A percentile compares a stretch with the other conserved stretches of the same genome.
These are phyloP conservation scores for Drosophila lutescens DNA, from an alignment of 2,888 invertebrate species.

Conservation along the genomic window DNA sequence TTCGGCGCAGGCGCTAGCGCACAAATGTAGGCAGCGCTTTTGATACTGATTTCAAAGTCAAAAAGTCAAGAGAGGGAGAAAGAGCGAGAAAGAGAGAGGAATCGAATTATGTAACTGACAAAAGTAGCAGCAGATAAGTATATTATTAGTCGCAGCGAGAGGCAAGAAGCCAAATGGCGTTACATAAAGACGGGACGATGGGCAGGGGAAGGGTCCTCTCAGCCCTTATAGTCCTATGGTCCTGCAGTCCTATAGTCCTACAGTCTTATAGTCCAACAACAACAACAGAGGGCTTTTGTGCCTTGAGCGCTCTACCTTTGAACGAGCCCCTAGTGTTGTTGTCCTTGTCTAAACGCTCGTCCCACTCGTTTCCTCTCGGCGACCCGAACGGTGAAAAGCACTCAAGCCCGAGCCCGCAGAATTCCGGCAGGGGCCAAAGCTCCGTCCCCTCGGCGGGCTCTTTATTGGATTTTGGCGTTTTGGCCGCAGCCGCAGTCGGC, in stretches of 20 bases:
- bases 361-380: constrained; percentile 14
- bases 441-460: constrained; percentile 10
- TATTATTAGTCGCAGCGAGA: constrained; percentile 66
- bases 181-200: constrained; percentile 44
- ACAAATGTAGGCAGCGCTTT: constrained; percentile 66
- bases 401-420: constrained; percentile 21
- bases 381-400: constrained; percentile 16
- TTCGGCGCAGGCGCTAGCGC: constrained; percentile 64
- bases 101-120: constrained; percentile 68
- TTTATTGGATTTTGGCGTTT: constrained; percentile 40
- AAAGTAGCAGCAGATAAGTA: constrained; percentile 64
- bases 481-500: constrained; percentile 47
- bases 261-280: constrained; percentile 12
- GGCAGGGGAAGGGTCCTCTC: constrained; percentile 7
- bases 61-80: constrained; percentile 65
- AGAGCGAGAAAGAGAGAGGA: constrained; percentile 30
- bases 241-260: background rate
- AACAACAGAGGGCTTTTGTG: constrained; percentile 22
- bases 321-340: constrained; percentile 7
- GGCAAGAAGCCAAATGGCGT: constrained; percentile 49
- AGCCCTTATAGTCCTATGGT: too few species aligned
- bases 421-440: constrained; percentile 20
- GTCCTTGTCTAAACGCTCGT: background rate
- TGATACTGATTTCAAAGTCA: constrained; percentile 71
- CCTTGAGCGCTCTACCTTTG: constrained; percentile 32